phyloP scores from a whole-genome alignment of 1,140 invertebrate genomes.

The Drosophila prosaltans region DNA sequence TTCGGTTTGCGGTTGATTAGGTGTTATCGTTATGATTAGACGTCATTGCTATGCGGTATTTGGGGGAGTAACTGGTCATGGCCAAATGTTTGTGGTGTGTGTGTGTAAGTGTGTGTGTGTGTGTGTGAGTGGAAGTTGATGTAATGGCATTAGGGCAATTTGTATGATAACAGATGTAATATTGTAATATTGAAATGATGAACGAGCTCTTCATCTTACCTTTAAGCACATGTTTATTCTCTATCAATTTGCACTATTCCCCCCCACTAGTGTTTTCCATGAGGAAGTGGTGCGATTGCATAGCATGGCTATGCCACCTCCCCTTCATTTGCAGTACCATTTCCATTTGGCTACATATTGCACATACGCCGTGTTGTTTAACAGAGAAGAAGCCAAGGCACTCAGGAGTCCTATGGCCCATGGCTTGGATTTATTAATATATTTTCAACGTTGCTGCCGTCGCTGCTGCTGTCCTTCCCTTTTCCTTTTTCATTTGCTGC shows the following conservation, averaged over 20 bases:
- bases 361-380: slow-evolving; percentile 61
- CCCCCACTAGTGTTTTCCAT: too few species aligned
- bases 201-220: neutral
- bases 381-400: slow-evolving; percentile 10
- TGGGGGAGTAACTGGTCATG: neutral
- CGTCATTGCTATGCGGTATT: slow-evolving; percentile 24
- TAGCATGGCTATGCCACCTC: neutral
- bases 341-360: slow-evolving; percentile 38
- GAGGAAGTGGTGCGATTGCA: too few species aligned
- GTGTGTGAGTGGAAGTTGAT: slow-evolving; percentile 25
- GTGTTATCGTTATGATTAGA: slow-evolving; percentile 80
- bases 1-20: slow-evolving; percentile 69
- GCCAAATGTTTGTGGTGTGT: slow-evolving; percentile 25
- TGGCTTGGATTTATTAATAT: slow-evolving; percentile 74
- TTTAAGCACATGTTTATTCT: neutral
- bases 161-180: slow-evolving; percentile 34
- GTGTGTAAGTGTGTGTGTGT: slow-evolving; percentile 21
- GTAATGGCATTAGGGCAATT: slow-evolving; percentile 45
- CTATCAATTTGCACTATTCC: slow-evolving; percentile 2
- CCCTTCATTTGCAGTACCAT: neutral
- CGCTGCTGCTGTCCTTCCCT: slow-evolving; percentile 27
- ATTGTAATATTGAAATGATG: slow-evolving; percentile 5
- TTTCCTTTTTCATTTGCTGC: slow-evolving; percentile 5
- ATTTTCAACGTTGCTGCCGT: slow-evolving; percentile 48
- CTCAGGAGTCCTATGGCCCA: slow-evolving; percentile 31